These are phyloP conservation scores for Spea bombifrons DNA, from an alignment of 2,113 vertebrate genomes.

Conservation along the genomic window DNA sequence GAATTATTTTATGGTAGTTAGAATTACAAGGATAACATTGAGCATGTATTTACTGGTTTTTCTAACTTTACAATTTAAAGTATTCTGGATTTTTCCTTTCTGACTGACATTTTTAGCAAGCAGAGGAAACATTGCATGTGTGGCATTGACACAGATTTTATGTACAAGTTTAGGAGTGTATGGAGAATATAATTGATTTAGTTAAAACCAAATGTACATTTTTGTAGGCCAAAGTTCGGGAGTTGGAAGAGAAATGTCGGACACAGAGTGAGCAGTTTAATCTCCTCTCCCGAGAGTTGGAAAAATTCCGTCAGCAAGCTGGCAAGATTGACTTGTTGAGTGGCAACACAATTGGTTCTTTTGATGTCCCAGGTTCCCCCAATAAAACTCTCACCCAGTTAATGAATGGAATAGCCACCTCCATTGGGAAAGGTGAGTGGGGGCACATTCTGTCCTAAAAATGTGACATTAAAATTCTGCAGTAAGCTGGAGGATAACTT, in stretches of 20 bases:
- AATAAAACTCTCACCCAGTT: slow-evolving; percentile 78
- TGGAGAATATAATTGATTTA: neutral
- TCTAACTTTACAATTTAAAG: too few relatives aligned
- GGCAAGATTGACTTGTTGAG: slow-evolving; percentile 84
- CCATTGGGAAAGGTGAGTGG: slow-evolving; percentile 79
- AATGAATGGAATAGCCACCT: slow-evolving; percentile 84
- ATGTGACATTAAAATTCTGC: neutral
- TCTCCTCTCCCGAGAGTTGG: slow-evolving; percentile 88
- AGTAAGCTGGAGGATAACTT: neutral
- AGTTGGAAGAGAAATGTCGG: slow-evolving; percentile 95
- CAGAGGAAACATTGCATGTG: too few relatives aligned
- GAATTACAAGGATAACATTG: too few relatives aligned
- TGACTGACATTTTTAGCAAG: too few relatives aligned
- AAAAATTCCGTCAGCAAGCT: slow-evolving; percentile 85
- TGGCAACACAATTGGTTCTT: slow-evolving; percentile 60
- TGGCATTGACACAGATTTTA: too few relatives aligned
- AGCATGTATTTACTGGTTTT: too few relatives aligned
- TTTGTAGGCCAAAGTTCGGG: slow-evolving; percentile 85
- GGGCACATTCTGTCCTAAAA: neutral
- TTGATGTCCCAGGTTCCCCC: slow-evolving; percentile 67
- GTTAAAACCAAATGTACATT: neutral
- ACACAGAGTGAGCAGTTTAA: slow-evolving; percentile 93
- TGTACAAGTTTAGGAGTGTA: too few relatives aligned
- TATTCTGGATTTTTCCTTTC: too few relatives aligned
- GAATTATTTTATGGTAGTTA: too few relatives aligned